Base-by-base conservation (phyloP, 2,113 vertebrate genomes). In the Heptranchias perlo region DNA sequence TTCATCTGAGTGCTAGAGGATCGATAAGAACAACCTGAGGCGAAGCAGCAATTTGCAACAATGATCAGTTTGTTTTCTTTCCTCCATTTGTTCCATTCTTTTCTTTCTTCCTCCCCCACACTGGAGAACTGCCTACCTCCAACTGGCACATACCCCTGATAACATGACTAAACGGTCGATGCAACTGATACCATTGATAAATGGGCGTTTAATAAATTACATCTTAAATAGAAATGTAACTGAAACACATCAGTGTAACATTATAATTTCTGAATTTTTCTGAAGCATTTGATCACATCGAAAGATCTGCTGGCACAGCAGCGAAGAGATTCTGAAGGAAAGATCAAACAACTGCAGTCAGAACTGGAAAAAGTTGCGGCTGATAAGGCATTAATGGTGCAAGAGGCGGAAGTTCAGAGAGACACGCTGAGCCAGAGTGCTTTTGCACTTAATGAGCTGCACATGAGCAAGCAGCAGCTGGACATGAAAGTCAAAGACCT, bases 261-360 rank as follows among this genome's bases (percentile, higher is more conserved):
- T 69, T 95, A 47, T 69, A 49, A 44, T 69, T 69, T 96, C 96
- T 97, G 76, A 96, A 39, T 97, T 97, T 96, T 35, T 97, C 95
- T 98, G 96, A 96, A 99, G 99, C 99, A 99, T 96, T 96, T 99
- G 97, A 98, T 99, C 97, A 97, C 97, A 2, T 97, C 99, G 96
- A 99, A 99, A 97, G 98, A 99, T 96, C 98, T 99, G 96, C 97
- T 99, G 65, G 97, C 98, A 6, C 97, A 97, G 65, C 98, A 99
- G 69, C 97, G 97, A 95, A 97, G 96, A 64, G 98, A 99, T 96
- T 97, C 97, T 0, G 98, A 99, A 52, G 95, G 58, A 1, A 96
- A 98, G 96, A 96, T 98, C 69, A 96, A 96, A 52, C 96, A 97
- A 92, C 96, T 98, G 84, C 97, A 98, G 87, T 96, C 96, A 5